These are phyloP conservation scores for Trissoscelio sp. DNA, from an alignment of 2,888 invertebrate genomes.

Conservation along the genomic window DNA sequence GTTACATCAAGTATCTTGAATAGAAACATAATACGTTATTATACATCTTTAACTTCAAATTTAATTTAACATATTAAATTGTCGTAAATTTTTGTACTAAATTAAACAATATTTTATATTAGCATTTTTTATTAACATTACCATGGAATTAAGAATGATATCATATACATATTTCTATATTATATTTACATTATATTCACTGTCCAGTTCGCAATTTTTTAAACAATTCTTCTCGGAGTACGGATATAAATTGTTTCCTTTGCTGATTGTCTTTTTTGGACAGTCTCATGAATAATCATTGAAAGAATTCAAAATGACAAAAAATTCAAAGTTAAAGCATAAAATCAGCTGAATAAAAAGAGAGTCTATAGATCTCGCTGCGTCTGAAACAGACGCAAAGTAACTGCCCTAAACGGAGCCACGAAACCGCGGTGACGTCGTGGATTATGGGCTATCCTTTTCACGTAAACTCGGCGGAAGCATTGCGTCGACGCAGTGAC, in stretches of 20 bases:
- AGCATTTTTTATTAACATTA: no score
- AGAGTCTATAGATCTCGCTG: conserved; percentile 56
- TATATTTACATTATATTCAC: no score
- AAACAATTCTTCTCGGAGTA: background rate
- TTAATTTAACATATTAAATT: no score
- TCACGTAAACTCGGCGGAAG: conserved; percentile 49
- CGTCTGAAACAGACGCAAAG: conserved; percentile 62
- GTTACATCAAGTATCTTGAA: conserved; percentile 8
- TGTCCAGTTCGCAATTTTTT: background rate
- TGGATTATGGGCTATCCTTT: conserved; percentile 56
- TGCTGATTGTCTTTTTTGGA: conserved; percentile 19
- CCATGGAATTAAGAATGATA: no score
- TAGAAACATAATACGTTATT: background rate
- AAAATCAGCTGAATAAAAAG: conserved; percentile 53
- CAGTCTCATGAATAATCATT: conserved; percentile 47
- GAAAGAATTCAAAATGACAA: conserved; percentile 29
- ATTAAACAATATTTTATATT: no score
- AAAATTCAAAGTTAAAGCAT: conserved; percentile 44
- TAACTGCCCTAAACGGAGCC: conserved; percentile 61
- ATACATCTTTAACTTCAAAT: no score
- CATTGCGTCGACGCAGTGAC: conserved; percentile 65
- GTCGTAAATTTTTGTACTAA: no score
- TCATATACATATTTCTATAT: no score
- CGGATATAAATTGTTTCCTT: conserved; percentile 2
- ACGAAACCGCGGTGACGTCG: conserved; percentile 62